These are phyloP conservation scores for Pogonophryne albipinna DNA, from an alignment of 2,797 vertebrate species.

Conservation along the genomic window DNA sequence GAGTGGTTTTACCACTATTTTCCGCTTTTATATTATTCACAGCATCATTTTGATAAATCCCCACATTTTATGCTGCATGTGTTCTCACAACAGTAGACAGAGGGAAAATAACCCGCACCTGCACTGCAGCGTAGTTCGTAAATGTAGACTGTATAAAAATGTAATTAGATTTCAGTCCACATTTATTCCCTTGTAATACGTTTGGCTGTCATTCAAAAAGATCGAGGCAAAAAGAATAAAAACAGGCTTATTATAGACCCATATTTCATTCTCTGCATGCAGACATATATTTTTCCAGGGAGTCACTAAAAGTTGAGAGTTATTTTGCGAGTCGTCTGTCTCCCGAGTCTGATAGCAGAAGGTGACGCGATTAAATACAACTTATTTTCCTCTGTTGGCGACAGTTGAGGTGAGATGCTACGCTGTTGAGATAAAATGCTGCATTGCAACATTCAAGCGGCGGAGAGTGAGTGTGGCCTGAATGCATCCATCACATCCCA, in stretches of 20 bases:
- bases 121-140: conserved; percentile 42
- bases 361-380: conserved; percentile 6
- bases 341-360: conserved; percentile 30
- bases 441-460: conserved; percentile 58
- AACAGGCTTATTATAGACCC: conserved; percentile 27
- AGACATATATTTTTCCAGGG: conserved; percentile 20
- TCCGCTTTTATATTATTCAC: conserved; percentile 28
- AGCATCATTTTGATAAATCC: conserved; percentile 36
- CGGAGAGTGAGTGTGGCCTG: conserved; percentile 51
- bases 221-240: conserved; percentile 38
- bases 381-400: conserved; percentile 23
- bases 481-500: conserved; percentile 64
- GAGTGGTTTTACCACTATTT: conserved; percentile 23
- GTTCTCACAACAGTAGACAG: conserved; percentile 28
- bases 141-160: conserved; percentile 63
- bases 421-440: conserved; percentile 64
- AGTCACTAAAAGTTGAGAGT: conserved; percentile 40
- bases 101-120: conserved; percentile 39
- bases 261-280: conserved; percentile 39
- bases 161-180: conserved; percentile 65
- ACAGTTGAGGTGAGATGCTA: conserved; percentile 31
- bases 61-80: conserved; percentile 34
- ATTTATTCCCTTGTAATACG: conserved; percentile 53
- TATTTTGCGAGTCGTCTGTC: conserved; percentile 13
- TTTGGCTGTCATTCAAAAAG: conserved; percentile 67